Base-by-base conservation (phyloP, 2,888 invertebrate species). In the Andrena bucephala region DNA sequence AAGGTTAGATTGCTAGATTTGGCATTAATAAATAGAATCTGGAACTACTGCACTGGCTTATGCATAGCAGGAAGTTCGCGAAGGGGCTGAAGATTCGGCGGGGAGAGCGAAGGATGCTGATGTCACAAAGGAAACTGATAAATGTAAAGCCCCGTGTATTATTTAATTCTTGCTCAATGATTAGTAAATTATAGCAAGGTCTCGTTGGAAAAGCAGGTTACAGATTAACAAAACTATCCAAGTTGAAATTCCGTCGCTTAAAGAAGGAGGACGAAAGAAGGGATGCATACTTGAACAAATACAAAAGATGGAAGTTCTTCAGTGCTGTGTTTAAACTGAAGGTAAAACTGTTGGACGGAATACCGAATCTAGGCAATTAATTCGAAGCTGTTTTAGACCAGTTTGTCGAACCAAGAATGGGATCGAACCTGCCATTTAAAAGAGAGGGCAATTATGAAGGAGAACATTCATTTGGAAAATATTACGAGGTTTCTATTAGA, bases 1-100 rank as follows among this genome's bases (percentile, higher is more conserved):
- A 42, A 72, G 81, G 81, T 80, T 71, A 79, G 80, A 62, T 8
- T 10, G 6, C 42, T 24, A 1, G 8, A 33, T 29, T 5, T 52
- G 8, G 2, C 2, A 63, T 3, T 6, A 36, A 5, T 59, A 24
- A 33, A 20, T 24, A 13, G 16, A 20, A n/a, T 16, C 6, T n/a
- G 1, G 8, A 16, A 48, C 29, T 48, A 6, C 29, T 20, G 4
- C n/a, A 6, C 10, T 31, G 3, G 27, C 62, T 33, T 71, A 8
- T 7, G 20, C 16, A 50, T 20, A 31, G 13, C 16, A 33, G 36
- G n/a, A 31, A 27, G 2, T 20, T 3, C 10, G 16, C 0, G 33
- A 10, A 31, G 36, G 54, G 3, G 31, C 2, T 24, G 5, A 6
- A 20, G 10, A 8, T 29, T 20, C 16, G 31, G 1, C 16, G 1